phyloP scores from a whole-genome alignment of 2,797 vertebrate species.

The Lophotriccus pileatus region DNA sequence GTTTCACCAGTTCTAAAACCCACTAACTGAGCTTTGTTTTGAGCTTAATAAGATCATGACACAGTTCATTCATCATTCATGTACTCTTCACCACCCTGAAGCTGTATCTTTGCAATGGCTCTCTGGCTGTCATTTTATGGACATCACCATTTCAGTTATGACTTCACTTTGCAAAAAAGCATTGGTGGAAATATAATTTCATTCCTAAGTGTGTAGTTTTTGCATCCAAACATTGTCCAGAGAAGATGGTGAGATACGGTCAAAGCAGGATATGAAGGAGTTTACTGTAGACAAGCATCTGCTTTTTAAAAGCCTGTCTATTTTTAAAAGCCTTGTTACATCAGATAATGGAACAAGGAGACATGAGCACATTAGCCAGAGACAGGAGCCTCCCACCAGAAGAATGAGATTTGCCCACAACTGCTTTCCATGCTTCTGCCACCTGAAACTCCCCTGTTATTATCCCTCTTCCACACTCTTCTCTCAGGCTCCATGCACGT shows the following conservation, averaged over 20 bases:
- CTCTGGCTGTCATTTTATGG: neutral
- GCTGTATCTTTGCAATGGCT: neutral
- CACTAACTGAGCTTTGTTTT: neutral
- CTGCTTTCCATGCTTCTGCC: neutral
- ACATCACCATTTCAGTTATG: neutral
- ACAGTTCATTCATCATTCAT: neutral
- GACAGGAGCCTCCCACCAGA: neutral
- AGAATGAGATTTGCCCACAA: neutral
- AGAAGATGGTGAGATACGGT: neutral
- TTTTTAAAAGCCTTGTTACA: too few species aligned
- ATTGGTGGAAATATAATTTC: neutral
- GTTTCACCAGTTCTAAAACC: neutral
- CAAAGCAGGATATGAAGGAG: neutral
- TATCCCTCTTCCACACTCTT: neutral
- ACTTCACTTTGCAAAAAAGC: neutral
- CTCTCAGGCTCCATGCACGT: neutral
- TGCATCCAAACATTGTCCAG: neutral
- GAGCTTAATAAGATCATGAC: neutral
- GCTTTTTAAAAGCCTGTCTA: neutral
- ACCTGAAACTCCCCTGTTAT: neutral
- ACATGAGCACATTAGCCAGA: neutral
- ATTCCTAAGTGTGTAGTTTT: neutral
- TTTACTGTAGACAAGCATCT: neutral
- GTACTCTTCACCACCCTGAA: neutral
- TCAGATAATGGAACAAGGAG: neutral